A percentile compares a stretch with the other conserved stretches of the same genome.
phyloP scores from a whole-genome alignment of 2,888 invertebrate genomes.

The Chesias legatella region DNA sequence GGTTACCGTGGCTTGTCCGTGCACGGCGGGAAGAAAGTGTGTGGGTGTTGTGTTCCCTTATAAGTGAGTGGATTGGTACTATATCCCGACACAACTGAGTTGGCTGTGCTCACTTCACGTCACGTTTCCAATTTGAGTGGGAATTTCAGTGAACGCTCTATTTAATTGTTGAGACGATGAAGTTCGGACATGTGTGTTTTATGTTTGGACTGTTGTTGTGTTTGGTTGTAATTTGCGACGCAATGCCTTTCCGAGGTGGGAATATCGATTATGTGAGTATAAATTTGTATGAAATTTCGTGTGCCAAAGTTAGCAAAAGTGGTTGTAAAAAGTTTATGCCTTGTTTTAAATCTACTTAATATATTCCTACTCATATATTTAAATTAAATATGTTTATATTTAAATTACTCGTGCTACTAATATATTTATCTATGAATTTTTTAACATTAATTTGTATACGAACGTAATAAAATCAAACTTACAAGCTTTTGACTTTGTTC shows the following conservation, averaged over 20 bases:
- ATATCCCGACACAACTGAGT: constrained; percentile 47
- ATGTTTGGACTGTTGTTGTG: constrained; percentile 47
- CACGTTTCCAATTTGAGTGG: constrained; percentile 14
- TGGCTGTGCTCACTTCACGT: constrained; percentile 42
- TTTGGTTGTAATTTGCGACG: constrained; percentile 41
- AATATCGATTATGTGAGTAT: constrained; percentile 70
- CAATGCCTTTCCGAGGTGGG: constrained; percentile 49
- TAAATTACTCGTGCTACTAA: too few species aligned
- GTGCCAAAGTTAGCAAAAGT: too few species aligned
- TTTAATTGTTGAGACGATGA: constrained; percentile 39
- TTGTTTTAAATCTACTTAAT: too few species aligned
- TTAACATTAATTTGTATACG: too few species aligned
- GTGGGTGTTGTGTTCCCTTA: constrained; percentile 56
- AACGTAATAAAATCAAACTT: too few species aligned
- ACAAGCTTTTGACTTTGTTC: too few species aligned
- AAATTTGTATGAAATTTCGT: not conserved
- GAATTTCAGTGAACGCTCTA: constrained; percentile 2
- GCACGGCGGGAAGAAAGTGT: constrained; percentile 50
- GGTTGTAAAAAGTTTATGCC: too few species aligned
- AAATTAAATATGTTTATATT: too few species aligned
- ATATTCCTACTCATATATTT: too few species aligned
- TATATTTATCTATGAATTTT: too few species aligned
- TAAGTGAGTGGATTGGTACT: constrained; percentile 48
- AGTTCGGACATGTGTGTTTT: constrained; percentile 41
- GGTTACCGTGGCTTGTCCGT: constrained; percentile 15